phyloP scores from a whole-genome alignment of 2,888 invertebrate genomes.

The Cataglyphis rosenhaueri region DNA sequence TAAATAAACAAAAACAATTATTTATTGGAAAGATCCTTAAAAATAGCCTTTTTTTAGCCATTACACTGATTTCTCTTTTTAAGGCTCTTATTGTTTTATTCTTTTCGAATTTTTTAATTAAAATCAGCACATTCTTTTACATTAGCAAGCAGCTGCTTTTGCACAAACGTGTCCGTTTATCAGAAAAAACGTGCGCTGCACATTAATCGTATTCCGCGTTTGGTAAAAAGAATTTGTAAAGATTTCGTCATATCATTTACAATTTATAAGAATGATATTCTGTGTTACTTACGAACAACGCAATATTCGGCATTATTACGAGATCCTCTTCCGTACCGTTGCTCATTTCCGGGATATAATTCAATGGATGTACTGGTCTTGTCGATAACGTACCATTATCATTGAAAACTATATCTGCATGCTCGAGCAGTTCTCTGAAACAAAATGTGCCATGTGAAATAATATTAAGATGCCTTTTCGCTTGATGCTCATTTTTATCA shows the following conservation, averaged over 20 bases:
- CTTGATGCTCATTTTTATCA: too few relatives aligned
- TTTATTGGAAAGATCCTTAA: too few relatives aligned
- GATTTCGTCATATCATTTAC: not conserved
- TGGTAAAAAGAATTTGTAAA: not conserved
- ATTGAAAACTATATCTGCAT: constrained; percentile 91
- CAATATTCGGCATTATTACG: constrained; percentile 92
- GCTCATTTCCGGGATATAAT: constrained; percentile 92
- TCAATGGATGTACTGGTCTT: constrained; percentile 90
- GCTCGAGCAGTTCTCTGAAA: constrained; percentile 90
- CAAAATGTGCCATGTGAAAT: not conserved
- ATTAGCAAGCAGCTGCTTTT: not conserved
- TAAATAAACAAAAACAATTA: too few relatives aligned
- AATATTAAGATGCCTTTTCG: not conserved
- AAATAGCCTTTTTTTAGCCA: too few relatives aligned
- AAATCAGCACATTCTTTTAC: not conserved
- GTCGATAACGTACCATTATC: constrained; percentile 91
- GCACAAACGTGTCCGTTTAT: constrained; percentile 9
- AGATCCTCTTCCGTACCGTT: constrained; percentile 91
- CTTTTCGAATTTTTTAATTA: not conserved
- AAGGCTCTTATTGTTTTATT: constrained; percentile 1
- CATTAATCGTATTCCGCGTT: not conserved
- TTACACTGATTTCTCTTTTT: not conserved
- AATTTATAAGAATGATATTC: constrained; percentile 4
- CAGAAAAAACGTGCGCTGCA: not conserved
- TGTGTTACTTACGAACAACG: constrained; percentile 94